Conservation (phyloP, 1,140 invertebrate species). For the Campoletis sonorensis region DNA sequence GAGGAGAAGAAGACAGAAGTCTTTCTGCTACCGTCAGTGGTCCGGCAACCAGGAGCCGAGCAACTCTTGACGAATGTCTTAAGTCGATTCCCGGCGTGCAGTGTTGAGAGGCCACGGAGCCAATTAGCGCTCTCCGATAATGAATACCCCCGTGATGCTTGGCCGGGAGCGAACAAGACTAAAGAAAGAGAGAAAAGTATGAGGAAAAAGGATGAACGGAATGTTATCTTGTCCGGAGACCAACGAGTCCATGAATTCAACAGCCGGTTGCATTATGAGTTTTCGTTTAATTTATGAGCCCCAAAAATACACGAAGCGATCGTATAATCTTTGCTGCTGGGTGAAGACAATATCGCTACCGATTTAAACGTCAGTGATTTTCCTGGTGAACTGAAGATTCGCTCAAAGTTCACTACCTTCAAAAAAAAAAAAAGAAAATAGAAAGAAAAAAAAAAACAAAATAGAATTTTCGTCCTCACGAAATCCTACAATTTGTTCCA, state of each 20-base stretch:
- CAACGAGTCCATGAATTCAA: not conserved
- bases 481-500: not conserved
- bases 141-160: slow-evolving; percentile 54
- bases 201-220: too few relatives aligned
- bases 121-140: slow-evolving; percentile 69
- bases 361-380: not conserved
- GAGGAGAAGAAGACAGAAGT: slow-evolving; percentile 43
- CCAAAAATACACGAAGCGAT: not conserved
- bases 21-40: slow-evolving; percentile 40
- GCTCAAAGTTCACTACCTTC: too few relatives aligned
- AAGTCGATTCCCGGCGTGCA: slow-evolving; percentile 39
- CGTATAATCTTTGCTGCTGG: not conserved
- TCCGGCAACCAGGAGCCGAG: slow-evolving; percentile 16
- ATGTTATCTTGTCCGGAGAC: too few relatives aligned
- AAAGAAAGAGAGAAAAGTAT: slow-evolving; percentile 30
- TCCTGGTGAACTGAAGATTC: not conserved
- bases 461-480: not conserved
- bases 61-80: slow-evolving; percentile 55
- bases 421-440: not conserved
- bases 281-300: not conserved
- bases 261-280: not conserved
- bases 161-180: not conserved
- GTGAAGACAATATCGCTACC: not conserved
- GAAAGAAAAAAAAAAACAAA: not conserved
- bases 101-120: slow-evolving; percentile 56